Percentiles rank a stretch among this genome's conserved stretches.
Evolutionary conservation across 2,113 vertebrate genomes (phyloP).

Genomic region (Coptodon rendalli): DNA sequence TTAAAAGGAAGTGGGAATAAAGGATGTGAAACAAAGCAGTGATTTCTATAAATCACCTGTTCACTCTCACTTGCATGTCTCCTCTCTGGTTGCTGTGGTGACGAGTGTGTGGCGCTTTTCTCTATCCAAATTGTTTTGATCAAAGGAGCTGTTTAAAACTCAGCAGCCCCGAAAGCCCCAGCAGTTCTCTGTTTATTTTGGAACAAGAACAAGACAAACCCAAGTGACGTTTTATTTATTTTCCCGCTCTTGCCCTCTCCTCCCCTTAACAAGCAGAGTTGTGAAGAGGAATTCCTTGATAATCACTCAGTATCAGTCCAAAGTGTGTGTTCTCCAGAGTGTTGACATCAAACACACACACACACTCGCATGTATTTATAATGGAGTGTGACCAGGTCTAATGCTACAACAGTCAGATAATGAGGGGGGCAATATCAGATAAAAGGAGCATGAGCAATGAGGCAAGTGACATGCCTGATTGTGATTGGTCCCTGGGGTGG

Average conservation of each 20-base stretch:
- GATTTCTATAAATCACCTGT: slow-evolving; percentile 72
- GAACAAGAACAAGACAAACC: slow-evolving; percentile 83
- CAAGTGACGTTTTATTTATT: slow-evolving; percentile 85
- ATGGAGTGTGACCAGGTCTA: slow-evolving; percentile 77
- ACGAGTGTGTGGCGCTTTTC: neutral
- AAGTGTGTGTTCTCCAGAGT: slow-evolving; percentile 65
- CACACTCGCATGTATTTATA: slow-evolving; percentile 45
- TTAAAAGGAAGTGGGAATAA: slow-evolving; percentile 51
- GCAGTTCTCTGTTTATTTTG: slow-evolving; percentile 85
- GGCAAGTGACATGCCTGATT: slow-evolving; percentile 72
- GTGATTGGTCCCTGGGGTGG: slow-evolving; percentile 81
- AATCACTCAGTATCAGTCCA: slow-evolving; percentile 73
- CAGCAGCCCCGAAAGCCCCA: slow-evolving; percentile 37
- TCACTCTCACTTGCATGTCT: slow-evolving; percentile 53
- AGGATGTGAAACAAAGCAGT: slow-evolving; percentile 66
- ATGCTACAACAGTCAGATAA: slow-evolving; percentile 82
- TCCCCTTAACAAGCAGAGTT: slow-evolving; percentile 77
- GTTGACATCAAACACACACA: slow-evolving; percentile 74
- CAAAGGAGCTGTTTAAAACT: neutral
- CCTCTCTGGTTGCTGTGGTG: slow-evolving; percentile 44
- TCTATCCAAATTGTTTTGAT: slow-evolving; percentile 25
- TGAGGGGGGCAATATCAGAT: slow-evolving; percentile 82
- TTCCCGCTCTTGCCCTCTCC: slow-evolving; percentile 62
- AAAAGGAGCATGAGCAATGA: slow-evolving; percentile 83
- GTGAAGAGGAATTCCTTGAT: slow-evolving; percentile 79